These are phyloP conservation scores for Syngnathus scovelli DNA, from an alignment of 2,113 vertebrate species.

Conservation along the genomic window DNA sequence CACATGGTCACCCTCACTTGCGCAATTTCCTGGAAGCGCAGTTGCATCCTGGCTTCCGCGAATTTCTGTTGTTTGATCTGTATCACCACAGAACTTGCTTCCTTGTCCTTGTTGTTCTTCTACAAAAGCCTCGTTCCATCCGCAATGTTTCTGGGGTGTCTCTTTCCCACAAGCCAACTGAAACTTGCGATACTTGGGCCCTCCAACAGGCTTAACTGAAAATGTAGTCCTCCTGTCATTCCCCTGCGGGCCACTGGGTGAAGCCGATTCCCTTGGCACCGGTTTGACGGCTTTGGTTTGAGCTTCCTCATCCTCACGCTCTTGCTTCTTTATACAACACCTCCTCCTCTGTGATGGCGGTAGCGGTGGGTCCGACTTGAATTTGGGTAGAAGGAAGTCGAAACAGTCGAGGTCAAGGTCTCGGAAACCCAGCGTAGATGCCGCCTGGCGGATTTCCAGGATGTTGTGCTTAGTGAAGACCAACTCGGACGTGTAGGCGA, in stretches of 20 bases:
- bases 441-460: conserved; percentile 81
- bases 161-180: conserved; percentile 81
- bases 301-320: conserved; percentile 15
- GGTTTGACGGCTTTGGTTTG: conserved; percentile 49
- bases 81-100: background rate
- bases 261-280: conserved; percentile 59
- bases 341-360: conserved; percentile 63
- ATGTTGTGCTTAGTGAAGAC: conserved; percentile 84
- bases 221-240: conserved; percentile 17
- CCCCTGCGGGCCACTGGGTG: background rate
- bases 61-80: background rate
- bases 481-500: conserved; percentile 92
- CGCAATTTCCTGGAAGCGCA: background rate
- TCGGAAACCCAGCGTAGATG: conserved; percentile 78
- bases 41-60: background rate
- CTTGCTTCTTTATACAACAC: conserved; percentile 74
- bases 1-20: background rate
- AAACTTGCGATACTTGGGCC: conserved; percentile 90
- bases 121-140: background rate
- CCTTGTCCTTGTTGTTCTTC: conserved; percentile 7
- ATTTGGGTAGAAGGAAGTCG: conserved; percentile 87
- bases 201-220: conserved; percentile 36
- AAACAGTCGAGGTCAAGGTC: conserved; percentile 91
- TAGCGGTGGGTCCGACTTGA: conserved; percentile 62
- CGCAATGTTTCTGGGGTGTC: conserved; percentile 13